Evolutionary conservation across 2,888 invertebrate species (phyloP).

Genomic region (Beris chalybata): DNA sequence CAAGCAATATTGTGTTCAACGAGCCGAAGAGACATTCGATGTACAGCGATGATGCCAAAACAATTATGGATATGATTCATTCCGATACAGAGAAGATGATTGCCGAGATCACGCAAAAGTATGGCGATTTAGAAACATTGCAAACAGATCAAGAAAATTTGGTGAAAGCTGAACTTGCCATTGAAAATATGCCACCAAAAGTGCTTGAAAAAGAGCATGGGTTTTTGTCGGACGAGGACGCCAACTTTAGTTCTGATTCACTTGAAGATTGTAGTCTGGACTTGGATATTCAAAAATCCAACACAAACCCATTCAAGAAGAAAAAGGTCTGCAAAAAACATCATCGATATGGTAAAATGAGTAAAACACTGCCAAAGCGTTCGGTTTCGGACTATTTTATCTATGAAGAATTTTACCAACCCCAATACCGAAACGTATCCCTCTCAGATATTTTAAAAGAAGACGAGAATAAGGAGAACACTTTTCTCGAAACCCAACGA

Average conservation of each 20-base stretch:
- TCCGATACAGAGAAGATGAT: constrained; percentile 68
- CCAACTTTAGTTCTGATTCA: constrained; percentile 78
- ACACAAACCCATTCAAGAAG: constrained; percentile 51
- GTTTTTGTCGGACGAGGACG: constrained; percentile 59
- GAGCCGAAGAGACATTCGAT: constrained; percentile 55
- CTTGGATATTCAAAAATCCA: constrained; percentile 55
- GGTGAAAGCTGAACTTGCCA: constrained; percentile 2
- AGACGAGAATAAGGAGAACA: constrained; percentile 46
- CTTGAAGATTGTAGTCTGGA: constrained; percentile 70
- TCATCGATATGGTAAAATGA: constrained; percentile 54
- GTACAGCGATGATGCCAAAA: constrained; percentile 59
- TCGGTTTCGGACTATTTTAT: constrained; percentile 81
- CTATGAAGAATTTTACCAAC: constrained; percentile 59
- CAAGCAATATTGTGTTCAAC: constrained; percentile 38
- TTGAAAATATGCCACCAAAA: not conserved
- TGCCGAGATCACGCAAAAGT: constrained; percentile 66
- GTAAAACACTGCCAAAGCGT: constrained; percentile 61
- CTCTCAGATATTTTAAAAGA: constrained; percentile 59
- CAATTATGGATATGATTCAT: constrained; percentile 65
- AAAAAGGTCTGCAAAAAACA: constrained; percentile 59
- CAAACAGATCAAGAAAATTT: constrained; percentile 46
- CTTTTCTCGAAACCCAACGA: constrained; percentile 63
- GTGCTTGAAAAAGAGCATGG: constrained; percentile 35
- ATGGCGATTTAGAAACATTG: constrained; percentile 64
- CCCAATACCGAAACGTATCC: constrained; percentile 61